These are phyloP conservation scores for Drosophila ustulata DNA, from an alignment of 2,888 invertebrate species.

Conservation along the genomic window DNA sequence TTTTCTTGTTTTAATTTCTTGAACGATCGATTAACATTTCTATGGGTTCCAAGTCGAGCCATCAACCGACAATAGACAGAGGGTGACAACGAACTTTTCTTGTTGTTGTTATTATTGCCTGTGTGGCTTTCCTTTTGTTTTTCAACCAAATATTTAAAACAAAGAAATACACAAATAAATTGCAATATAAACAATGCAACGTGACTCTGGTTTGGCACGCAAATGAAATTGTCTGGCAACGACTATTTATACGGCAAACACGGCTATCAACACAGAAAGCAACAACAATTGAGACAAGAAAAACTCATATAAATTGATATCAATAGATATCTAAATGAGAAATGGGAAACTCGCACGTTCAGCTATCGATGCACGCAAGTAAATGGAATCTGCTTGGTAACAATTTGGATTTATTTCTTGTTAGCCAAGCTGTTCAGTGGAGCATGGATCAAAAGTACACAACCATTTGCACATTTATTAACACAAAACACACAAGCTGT, in stretches of 20 bases:
- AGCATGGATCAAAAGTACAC: conserved; percentile 27
- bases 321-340: conserved; percentile 6
- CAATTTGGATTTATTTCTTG: conserved; percentile 53
- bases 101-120: conserved; percentile 3
- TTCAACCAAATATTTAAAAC: conserved; percentile 49
- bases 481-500: background rate
- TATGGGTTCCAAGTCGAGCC: conserved; percentile 46
- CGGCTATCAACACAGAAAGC: conserved; percentile 29
- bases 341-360: conserved; percentile 26
- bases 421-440: conserved; percentile 41
- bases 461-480: conserved; percentile 9
- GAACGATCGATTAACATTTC: conserved; percentile 71
- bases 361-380: conserved; percentile 49
- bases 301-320: conserved; percentile 18
- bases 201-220: conserved; percentile 66
- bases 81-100: conserved; percentile 22
- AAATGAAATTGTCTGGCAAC: conserved; percentile 49
- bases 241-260: conserved; percentile 41
- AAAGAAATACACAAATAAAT: conserved; percentile 52
- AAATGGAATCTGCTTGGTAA: conserved; percentile 34
- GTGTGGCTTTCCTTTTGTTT: conserved; percentile 13
- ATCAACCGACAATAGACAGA: conserved; percentile 10
- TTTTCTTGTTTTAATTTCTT: conserved; percentile 69
- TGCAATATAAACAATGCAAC: conserved; percentile 56
- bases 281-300: conserved; percentile 4